These are phyloP conservation scores for Listronotus bonariensis DNA, from an alignment of 1,140 invertebrate species.

Conservation along the genomic window DNA sequence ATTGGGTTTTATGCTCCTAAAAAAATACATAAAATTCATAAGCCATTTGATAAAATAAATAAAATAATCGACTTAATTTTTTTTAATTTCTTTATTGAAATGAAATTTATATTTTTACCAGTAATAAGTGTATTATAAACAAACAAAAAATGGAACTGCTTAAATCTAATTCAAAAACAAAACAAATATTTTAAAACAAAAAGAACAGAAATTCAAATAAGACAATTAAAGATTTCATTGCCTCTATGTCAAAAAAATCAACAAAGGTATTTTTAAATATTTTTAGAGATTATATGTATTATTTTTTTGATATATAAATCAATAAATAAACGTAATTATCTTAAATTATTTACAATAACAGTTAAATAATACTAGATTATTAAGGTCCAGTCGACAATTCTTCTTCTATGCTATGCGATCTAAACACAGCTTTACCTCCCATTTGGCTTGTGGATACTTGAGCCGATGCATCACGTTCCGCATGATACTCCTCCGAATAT, in stretches of 20 bases:
- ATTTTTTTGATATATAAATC: slow-evolving; percentile 2
- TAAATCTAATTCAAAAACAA: not conserved
- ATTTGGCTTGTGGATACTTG: slow-evolving; percentile 61
- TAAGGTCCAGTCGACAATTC: slow-evolving; percentile 70
- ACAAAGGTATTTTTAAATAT: not conserved
- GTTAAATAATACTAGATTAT: slow-evolving; percentile 36
- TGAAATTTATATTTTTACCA: slow-evolving; percentile 22
- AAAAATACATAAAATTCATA: no score
- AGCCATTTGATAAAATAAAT: no score
- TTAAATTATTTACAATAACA: slow-evolving; percentile 44
- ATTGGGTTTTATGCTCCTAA: no score
- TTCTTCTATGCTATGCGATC: slow-evolving; percentile 81
- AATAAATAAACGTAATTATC: not conserved
- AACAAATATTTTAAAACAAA: slow-evolving; percentile 1
- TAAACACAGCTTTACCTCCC: slow-evolving; percentile 62
- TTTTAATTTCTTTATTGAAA: slow-evolving; percentile 37
- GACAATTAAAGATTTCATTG: no score
- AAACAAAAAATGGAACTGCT: not conserved
- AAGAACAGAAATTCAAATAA: not conserved
- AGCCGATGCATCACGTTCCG: slow-evolving; percentile 64
- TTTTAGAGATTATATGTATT: not conserved
- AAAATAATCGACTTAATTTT: no score
- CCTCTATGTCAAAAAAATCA: not conserved
- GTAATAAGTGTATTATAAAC: slow-evolving; percentile 6
- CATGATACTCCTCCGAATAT: slow-evolving; percentile 77